Evolutionary conservation across 2,113 vertebrate genomes (phyloP).

Genomic region (Tretioscincus oriximinensis): DNA sequence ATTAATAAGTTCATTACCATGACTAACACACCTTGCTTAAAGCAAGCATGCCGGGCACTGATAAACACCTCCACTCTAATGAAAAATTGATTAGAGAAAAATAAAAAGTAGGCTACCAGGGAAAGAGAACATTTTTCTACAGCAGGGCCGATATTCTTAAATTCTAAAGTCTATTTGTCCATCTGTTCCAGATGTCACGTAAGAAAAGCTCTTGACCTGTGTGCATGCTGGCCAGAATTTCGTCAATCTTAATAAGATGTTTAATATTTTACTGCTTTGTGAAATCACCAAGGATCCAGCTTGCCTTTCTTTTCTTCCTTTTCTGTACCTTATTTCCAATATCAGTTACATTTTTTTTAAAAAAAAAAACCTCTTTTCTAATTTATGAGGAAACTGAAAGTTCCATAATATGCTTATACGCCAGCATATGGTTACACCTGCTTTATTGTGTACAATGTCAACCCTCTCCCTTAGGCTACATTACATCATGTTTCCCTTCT

Average conservation of each 20-base stretch:
- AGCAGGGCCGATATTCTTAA: slow-evolving; percentile 64
- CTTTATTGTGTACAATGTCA: slow-evolving; percentile 34
- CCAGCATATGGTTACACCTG: slow-evolving; percentile 9
- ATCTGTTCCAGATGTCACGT: slow-evolving; percentile 36
- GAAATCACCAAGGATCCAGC: slow-evolving; percentile 5
- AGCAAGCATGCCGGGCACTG: slow-evolving; percentile 91
- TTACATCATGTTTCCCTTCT: slow-evolving; percentile 38
- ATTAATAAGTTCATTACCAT: slow-evolving; percentile 94
- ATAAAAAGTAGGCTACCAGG: slow-evolving; percentile 73
- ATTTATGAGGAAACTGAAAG: slow-evolving; percentile 42
- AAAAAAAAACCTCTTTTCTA: slow-evolving; percentile 38
- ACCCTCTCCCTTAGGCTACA: slow-evolving; percentile 33
- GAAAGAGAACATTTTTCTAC: slow-evolving; percentile 72
- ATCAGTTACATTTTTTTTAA: slow-evolving; percentile 46
- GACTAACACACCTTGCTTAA: slow-evolving; percentile 89
- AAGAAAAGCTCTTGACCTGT: slow-evolving; percentile 30
- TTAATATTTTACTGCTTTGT: slow-evolving; percentile 22
- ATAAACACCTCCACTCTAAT: slow-evolving; percentile 99
- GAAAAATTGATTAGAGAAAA: slow-evolving; percentile 99
- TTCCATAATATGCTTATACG: slow-evolving; percentile 14
- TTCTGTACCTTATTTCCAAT: slow-evolving; percentile 23
- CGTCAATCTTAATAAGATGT: background rate
- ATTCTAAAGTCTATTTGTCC: slow-evolving; percentile 75
- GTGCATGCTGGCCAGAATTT: slow-evolving; percentile 39
- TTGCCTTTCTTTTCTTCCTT: background rate